Percentiles rank a stretch among this genome's conserved stretches.
These are phyloP conservation scores for Gopherus evgoodei DNA, from an alignment of 2,113 vertebrate species.

Conservation along the genomic window DNA sequence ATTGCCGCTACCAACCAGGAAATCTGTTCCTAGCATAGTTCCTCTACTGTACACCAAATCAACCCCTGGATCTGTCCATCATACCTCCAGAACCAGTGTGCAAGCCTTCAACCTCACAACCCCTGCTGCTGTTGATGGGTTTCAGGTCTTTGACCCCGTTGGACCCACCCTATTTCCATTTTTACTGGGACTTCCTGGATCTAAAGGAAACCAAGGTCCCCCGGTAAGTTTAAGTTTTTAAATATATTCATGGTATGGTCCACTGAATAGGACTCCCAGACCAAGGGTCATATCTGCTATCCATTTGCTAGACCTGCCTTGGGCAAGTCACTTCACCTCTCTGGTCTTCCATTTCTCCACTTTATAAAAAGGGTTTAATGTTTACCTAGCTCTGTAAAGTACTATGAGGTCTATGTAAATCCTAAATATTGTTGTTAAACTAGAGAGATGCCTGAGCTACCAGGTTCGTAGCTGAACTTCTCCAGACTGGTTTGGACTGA, in stretches of 20 bases:
- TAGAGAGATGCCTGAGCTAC: background rate
- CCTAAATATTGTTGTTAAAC: background rate
- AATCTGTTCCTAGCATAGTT: conserved; percentile 62
- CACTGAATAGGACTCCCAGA: background rate
- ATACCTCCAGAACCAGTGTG: background rate
- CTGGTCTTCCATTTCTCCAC: background rate
- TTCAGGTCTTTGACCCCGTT: conserved; percentile 82
- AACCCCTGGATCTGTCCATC: conserved; percentile 24
- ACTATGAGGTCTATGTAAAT: background rate
- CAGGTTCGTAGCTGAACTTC: background rate
- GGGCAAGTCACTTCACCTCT: background rate
- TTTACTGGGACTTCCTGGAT: conserved; percentile 84
- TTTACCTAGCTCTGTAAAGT: background rate
- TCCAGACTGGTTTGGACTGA: background rate
- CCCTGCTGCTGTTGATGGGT: conserved; percentile 80
- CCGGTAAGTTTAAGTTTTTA: conserved; percentile 80
- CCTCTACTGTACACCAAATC: conserved; percentile 66
- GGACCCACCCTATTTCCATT: conserved; percentile 86
- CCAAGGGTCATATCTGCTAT: background rate
- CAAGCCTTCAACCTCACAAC: conserved; percentile 73
- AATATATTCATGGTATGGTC: background rate
- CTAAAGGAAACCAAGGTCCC: conserved; percentile 91
- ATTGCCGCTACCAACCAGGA: conserved; percentile 45
- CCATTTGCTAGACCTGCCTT: background rate
- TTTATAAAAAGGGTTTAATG: background rate